Percentiles rank a stretch among this genome's conserved stretches.
Evolutionary conservation across 2,888 invertebrate genomes (phyloP).

Genomic region (Lamellibrachia satsuma): DNA sequence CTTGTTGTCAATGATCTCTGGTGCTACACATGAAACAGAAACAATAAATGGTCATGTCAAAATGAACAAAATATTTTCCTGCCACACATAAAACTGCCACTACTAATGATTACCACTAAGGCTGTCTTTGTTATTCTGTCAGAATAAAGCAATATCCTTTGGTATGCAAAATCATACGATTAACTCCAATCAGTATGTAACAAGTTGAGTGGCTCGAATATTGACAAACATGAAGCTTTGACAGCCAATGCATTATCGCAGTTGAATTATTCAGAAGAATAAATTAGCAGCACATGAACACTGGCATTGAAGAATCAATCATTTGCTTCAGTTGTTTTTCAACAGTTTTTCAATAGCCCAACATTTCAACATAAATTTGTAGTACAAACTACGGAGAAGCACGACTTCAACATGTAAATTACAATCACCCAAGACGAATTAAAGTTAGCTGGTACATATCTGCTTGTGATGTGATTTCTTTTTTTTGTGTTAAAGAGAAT

Average conservation of each 20-base stretch:
- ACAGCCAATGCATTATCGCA: neutral
- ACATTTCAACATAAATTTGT: neutral
- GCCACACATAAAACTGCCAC: neutral
- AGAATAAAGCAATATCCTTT: neutral
- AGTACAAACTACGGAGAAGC: neutral
- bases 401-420: neutral
- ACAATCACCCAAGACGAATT: neutral
- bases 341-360: neutral
- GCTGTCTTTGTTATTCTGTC: neutral
- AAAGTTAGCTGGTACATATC: neutral
- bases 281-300: neutral
- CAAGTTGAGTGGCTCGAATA: neutral
- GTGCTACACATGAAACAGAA: conserved; percentile 62
- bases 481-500: neutral
- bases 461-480: neutral
- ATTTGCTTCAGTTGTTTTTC: neutral
- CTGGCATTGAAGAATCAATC: neutral
- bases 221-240: neutral
- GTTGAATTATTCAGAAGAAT: conserved; percentile 3
- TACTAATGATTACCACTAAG: neutral
- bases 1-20: conserved; percentile 70
- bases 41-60: neutral
- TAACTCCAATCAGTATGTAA: neutral
- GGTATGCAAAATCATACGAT: neutral
- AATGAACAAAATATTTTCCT: neutral